Evolutionary conservation across 2,888 invertebrate species (phyloP), one percentile per base, ranked within the genome.

Genomic region (Cryptocheilus praepositus): DNA sequence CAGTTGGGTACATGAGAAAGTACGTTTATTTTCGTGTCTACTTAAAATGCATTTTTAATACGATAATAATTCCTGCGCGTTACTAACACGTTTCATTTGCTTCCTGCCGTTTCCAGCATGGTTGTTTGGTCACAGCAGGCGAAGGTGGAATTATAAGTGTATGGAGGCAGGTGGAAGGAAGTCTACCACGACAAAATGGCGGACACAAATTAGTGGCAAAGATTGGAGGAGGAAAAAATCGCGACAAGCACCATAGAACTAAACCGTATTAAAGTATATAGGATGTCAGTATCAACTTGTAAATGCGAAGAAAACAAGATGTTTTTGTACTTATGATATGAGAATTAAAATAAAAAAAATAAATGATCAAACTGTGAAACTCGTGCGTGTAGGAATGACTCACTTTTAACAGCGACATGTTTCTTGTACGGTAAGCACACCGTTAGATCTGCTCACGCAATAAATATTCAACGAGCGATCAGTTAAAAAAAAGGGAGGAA

Each of bases 141-240:
- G 95, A 95, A 89, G 88, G 91, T n/a, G 94, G 94, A 15, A 88
- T 92, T 51, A 80, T 95, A 13, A 92, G 92, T 80, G 88, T 93
- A 51, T 95, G 95, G 95, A 89, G 89, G 69, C 84, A 84, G 75
- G 73, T 76, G 61, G 79, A 81, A 61, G 46, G 64, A 3, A 5
- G 66, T 3, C 0, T 82, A 15, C 77, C 78, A 44, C 63, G 75
- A 67, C 63, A 72, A 49, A 76, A 70, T 67, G 52, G 69, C 3
- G 73, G 76, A 61, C 69, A 77, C 3, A 83, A 85, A 67, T 75
- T 83, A n/a, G 64, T 79, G 11, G 59, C 77, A 0, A 88, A 88
- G 77, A 77, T 82, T 36, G 77, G 79, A 7, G 77, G 78, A 25
- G 82, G 78, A 11, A 88, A 85, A 74, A 74, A 64, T 53, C 83